phyloP scores from a whole-genome alignment of 2,113 vertebrate genomes.

The Nymphicus hollandicus region DNA sequence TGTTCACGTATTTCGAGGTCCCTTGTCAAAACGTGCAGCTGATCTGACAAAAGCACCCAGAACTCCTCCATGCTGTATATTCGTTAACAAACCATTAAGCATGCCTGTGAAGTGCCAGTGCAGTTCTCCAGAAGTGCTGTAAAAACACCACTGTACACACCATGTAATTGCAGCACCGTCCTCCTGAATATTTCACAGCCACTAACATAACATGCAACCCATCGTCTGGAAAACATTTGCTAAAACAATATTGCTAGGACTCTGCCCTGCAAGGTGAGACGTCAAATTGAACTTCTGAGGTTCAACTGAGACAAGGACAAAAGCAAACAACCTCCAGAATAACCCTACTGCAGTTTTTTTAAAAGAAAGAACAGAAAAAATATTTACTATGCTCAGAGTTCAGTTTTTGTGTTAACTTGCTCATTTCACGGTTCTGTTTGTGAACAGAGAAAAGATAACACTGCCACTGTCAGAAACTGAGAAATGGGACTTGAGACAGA shows the following conservation, averaged over 20 bases:
- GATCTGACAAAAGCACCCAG: neutral
- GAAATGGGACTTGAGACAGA: neutral
- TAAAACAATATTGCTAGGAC: neutral
- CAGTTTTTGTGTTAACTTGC: neutral
- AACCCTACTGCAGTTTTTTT: neutral
- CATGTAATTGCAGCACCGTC: neutral
- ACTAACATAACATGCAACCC: neutral
- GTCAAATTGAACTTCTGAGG: neutral
- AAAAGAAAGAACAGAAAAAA: neutral
- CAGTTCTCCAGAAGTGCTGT: neutral
- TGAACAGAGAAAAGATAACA: neutral
- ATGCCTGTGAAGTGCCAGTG: accelerated
- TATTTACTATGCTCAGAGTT: neutral
- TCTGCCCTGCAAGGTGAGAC: neutral
- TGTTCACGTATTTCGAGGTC: neutral
- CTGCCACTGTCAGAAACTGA: neutral
- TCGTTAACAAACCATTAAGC: neutral
- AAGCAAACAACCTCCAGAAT: neutral
- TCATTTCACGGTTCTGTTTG: neutral
- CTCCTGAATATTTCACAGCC: neutral
- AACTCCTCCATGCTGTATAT: accelerated
- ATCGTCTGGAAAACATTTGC: neutral
- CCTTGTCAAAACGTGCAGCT: neutral
- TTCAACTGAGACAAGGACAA: too few species aligned
- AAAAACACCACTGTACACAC: neutral